phyloP scores from a whole-genome alignment of 1,140 invertebrate genomes.

The Hypsibius dujardini region DNA sequence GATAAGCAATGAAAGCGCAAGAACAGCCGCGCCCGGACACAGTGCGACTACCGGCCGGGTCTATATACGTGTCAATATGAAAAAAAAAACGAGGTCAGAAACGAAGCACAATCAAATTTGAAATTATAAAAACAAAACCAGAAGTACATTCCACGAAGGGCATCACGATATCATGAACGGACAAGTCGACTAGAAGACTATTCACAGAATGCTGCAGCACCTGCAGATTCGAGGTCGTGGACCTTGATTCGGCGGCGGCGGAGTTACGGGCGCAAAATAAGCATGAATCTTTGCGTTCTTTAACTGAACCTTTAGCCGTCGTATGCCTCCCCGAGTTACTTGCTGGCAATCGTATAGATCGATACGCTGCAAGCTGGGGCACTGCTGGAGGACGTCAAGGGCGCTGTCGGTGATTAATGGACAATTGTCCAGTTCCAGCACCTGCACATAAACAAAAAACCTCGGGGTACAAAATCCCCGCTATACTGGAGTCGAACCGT shows the following conservation, averaged over 20 bases:
- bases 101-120: too few species aligned
- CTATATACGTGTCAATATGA: too few species aligned
- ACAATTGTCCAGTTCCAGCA: conserved; percentile 95
- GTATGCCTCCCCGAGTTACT: conserved; percentile 50
- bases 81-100: too few species aligned
- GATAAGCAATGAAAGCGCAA: too few species aligned
- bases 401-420: conserved; percentile 95
- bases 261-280: conserved; percentile 95
- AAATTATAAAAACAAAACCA: too few species aligned
- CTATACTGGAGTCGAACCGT: too few species aligned
- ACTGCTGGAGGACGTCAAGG: conserved; percentile 76
- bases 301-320: conserved; percentile 59
- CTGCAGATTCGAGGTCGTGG: conserved; percentile 79
- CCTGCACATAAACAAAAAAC: conserved; percentile 35
- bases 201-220: conserved; percentile 90
- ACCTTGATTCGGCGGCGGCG: conserved; percentile 67
- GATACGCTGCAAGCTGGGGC: conserved; percentile 82
- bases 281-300: conserved; percentile 95
- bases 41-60: too few species aligned
- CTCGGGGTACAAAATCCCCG: conserved; percentile 24
- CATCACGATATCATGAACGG: too few species aligned
- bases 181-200: too few species aligned
- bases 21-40: too few species aligned
- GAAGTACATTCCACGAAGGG: too few species aligned
- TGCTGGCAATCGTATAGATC: conserved; percentile 98